Evolutionary conservation across 2,113 vertebrate genomes (phyloP), one percentile per base, ranked within the genome.

Genomic region (Leuciscus idus): DNA sequence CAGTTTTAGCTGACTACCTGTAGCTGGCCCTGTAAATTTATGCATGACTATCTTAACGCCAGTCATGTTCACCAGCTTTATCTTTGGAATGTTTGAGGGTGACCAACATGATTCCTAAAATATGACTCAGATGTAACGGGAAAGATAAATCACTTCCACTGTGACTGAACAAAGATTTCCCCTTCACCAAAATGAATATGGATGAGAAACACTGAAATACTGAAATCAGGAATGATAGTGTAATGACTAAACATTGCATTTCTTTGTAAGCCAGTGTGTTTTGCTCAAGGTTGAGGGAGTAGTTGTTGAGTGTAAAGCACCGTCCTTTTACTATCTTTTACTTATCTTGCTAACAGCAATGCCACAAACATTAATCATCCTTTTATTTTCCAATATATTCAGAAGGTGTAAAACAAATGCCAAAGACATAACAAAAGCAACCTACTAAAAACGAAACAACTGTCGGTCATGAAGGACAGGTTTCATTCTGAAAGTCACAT

Each of bases 11-110:
- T 57, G 2, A 55, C 52, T 55, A 55, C 21, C n/a, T n/a, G n/a
- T n/a, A n/a, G n/a, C n/a, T n/a, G n/a, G 6, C 55, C 36, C 21
- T 73, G 17, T 4, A 39, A 36, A 26, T 46, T 62, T 26, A 15
- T 43, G 21, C 23, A 19, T 19, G 17, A 6, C 21, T 80, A 80
- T 80, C 55, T 80, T 43, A 80, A 81, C 0, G n/a, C 0, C 13
- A 81, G 36, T 81, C 64, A 80, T 48, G 23, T 52, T 73, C 64
- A 86, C 68, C 11, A n/a, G 39, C 36, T 73, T 81, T 81, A 72
- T 86, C n/a, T 80, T 48, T 57, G 64, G 39, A 73, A 86, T 70
- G 13, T 19, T 48, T 26, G 12, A 33, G 36, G 59, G 64, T 19
- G 76, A 23, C 48, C 23, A 52, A 21, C 76, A 86, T 50, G 15